Conservation (phyloP, 2,797 vertebrate genomes). For the Loriculus beryllinus region DNA sequence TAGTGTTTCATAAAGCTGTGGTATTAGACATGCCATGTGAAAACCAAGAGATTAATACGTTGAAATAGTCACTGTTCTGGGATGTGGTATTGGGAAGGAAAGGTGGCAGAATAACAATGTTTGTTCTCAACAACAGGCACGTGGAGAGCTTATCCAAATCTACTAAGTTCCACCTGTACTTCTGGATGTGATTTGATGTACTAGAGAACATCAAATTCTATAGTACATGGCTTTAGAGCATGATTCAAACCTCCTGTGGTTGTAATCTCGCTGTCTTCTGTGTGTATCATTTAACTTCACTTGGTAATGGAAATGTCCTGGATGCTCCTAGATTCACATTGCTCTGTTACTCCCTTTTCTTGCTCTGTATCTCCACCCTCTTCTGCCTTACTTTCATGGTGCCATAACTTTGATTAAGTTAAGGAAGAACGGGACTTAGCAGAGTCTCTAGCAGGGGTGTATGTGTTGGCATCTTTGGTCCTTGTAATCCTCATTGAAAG, state of each 20-base stretch:
- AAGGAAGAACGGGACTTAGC: not conserved
- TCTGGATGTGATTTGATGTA: not conserved
- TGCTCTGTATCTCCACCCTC: not conserved
- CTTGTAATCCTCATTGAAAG: not conserved
- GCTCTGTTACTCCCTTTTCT: not conserved
- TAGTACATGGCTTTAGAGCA: not conserved
- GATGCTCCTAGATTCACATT: not conserved
- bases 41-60: not conserved
- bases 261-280: not conserved
- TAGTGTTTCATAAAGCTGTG: not conserved
- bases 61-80: not conserved
- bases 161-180: fast-evolving
- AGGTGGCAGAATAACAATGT: not conserved
- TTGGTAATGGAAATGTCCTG: not conserved
- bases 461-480: not conserved
- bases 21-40: not conserved
- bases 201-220: not conserved
- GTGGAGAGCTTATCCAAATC: not conserved
- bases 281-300: not conserved
- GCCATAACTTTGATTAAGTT: not conserved
- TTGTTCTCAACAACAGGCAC: not conserved
- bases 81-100: not conserved
- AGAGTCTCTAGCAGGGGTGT: not conserved
- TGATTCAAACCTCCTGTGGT: not conserved
- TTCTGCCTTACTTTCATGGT: not conserved